Conservation (phyloP, 1,140 invertebrate species). For the Aphelinus certus region DNA sequence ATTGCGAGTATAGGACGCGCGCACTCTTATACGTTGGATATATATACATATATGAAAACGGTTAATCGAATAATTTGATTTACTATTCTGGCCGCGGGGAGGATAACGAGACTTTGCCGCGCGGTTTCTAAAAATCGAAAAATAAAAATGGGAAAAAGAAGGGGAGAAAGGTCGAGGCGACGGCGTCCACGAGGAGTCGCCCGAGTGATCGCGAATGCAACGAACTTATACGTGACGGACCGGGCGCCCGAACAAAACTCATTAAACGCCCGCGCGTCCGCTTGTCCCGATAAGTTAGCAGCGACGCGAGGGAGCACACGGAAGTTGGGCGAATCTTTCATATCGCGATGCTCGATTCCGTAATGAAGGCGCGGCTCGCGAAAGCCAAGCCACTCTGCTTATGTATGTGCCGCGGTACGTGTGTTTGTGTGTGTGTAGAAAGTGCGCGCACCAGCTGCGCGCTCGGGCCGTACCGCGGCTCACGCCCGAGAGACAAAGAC, state of each 20-base stretch:
- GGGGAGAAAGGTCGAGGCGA: background rate
- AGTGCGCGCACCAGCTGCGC: background rate
- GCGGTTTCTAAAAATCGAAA: conserved; percentile 19
- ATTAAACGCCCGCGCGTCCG: conserved; percentile 49
- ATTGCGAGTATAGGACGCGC: conserved; percentile 3
- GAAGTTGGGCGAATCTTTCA: conserved; percentile 20
- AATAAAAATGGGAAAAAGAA: background rate
- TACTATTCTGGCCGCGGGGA: conserved; percentile 23
- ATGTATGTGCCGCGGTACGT: background rate
- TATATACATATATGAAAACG: conserved; percentile 11
- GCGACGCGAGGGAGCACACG: background rate
- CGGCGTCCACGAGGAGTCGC: background rate
- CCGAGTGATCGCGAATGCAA: conserved; percentile 25
- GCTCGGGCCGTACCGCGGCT: background rate
- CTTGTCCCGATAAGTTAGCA: conserved; percentile 43
- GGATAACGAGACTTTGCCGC: conserved; percentile 18
- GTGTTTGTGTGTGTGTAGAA: background rate
- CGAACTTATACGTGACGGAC: background rate
- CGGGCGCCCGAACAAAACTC: conserved; percentile 42
- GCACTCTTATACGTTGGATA: too few species aligned
- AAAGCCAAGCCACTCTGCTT: background rate
- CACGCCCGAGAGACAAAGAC: conserved; percentile 5
- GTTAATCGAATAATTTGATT: conserved; percentile 40
- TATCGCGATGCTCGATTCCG: background rate
- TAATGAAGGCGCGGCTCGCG: conserved; percentile 7